A percentile compares a stretch with the other conserved stretches of the same genome.
These are phyloP conservation scores for Zaprionus camerounensis DNA, from an alignment of 1,140 invertebrate genomes.

Conservation along the genomic window DNA sequence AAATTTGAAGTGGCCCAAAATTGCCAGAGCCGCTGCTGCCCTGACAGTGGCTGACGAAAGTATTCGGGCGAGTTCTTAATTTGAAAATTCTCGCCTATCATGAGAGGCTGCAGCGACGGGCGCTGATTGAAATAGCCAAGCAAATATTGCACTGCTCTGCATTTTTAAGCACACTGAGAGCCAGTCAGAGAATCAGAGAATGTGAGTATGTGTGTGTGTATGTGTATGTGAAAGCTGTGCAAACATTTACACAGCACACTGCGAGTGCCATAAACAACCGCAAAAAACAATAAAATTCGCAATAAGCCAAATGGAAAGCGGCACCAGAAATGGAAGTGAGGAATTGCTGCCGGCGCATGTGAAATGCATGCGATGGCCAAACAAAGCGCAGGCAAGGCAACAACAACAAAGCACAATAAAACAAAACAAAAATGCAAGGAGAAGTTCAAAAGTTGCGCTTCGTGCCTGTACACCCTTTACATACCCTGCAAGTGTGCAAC, in stretches of 20 bases:
- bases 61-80: slow-evolving; percentile 36
- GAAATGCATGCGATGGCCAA: slow-evolving; percentile 70
- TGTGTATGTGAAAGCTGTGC: slow-evolving; percentile 18
- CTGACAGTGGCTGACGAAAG: slow-evolving; percentile 12
- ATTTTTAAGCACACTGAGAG: slow-evolving; percentile 52
- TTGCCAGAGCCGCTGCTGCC: not conserved
- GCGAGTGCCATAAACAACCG: slow-evolving; percentile 70
- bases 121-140: slow-evolving; percentile 66
- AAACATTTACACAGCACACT: slow-evolving; percentile 72
- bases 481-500: slow-evolving; percentile 14
- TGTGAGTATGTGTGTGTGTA: not conserved
- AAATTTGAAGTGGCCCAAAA: slow-evolving; percentile 21
- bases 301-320: slow-evolving; percentile 79
- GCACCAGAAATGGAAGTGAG: slow-evolving; percentile 58
- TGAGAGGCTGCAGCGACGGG: not conserved
- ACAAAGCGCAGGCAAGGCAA: slow-evolving; percentile 37
- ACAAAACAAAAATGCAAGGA: slow-evolving; percentile 26
- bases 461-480: not conserved
- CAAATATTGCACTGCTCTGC: slow-evolving; percentile 71
- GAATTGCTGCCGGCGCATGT: slow-evolving; percentile 64
- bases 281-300: slow-evolving; percentile 81
- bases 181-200: slow-evolving; percentile 5
- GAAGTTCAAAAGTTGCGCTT: slow-evolving; percentile 1
- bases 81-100: slow-evolving; percentile 15
- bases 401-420: slow-evolving; percentile 28